Percentiles rank a stretch among this genome's conserved stretches.
Conservation (phyloP, 2,797 vertebrate species). For the Passerculus sandwichensis region DNA sequence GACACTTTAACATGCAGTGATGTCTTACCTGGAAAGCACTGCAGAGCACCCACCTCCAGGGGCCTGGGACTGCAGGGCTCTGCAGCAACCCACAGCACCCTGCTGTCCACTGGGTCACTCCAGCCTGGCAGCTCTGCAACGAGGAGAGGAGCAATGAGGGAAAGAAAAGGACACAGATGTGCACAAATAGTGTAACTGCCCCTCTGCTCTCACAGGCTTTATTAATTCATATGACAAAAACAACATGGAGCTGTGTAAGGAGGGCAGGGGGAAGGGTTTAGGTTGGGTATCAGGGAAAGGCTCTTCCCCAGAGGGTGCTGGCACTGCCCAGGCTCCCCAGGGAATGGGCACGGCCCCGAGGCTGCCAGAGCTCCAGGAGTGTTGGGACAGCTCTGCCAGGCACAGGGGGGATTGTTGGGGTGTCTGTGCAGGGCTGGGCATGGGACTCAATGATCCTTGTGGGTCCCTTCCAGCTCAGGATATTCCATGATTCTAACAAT, state of each 20-base stretch:
- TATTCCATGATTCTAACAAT: background rate
- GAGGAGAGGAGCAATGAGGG: background rate
- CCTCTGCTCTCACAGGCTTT: background rate
- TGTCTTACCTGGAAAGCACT: constrained; percentile 69
- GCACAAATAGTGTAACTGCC: background rate
- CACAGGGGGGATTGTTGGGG: background rate
- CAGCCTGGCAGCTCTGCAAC: constrained; percentile 67
- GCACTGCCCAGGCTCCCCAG: background rate
- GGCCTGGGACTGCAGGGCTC: background rate
- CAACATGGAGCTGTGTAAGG: background rate
- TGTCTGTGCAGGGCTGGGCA: background rate
- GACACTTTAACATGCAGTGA: background rate
- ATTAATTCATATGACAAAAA: background rate
- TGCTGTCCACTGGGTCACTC: constrained; percentile 59
- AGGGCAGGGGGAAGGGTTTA: background rate
- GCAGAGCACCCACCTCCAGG: constrained; percentile 29
- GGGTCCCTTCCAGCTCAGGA: background rate
- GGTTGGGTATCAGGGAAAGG: background rate
- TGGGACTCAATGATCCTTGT: background rate
- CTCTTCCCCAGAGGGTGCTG: background rate
- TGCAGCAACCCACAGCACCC: constrained; percentile 56
- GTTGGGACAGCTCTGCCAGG: rapidly evolving
- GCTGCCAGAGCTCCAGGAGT: background rate
- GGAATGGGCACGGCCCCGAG: rapidly evolving
- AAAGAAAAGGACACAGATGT: background rate